Evolutionary conservation across 2,113 vertebrate species (phyloP), one percentile per base, ranked within the genome.

Genomic region (Etheostoma cragini): DNA sequence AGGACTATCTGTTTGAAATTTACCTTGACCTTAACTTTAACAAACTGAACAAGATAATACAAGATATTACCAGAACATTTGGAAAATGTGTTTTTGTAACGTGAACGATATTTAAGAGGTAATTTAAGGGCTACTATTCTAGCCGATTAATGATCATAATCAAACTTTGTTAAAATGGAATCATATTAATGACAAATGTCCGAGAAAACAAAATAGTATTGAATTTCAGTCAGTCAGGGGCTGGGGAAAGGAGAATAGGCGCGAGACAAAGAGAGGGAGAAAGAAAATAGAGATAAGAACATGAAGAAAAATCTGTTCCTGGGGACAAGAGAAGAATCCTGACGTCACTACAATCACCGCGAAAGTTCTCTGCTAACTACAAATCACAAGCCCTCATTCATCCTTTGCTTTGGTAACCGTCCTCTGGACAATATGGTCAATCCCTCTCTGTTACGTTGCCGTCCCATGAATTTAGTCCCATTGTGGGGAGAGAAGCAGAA

Each of bases 361-460:
- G 75, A 42, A 42, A 53, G 76, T 80, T 80, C 80, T 78, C 78
- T 19, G 15, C 58, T 75, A 70, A 80, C 82, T 72, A 61, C 78
- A 85, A 87, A 88, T 91, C 83, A 87, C 68, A 58, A 56, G 66
- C 38, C 26, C 74, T 77, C 78, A 87, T 94, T 90, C 88, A 88
- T 75, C 84, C 75, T 80, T 84, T 72, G 78, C 86, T 84, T 70
- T 75, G 77, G 87, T 81, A 78, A 89, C 81, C 83, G 87, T 92
- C 86, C 65, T 78, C 68, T 74, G 91, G 87, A 91, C 94, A 95
- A 95, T 94, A 88, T 89, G 87, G 87, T 91, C 93, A 93, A 85
- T 92, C 86, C 89, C 78, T 82, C 85, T 87, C 87, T 72, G 76
- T 76, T 85, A 87, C 16, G 61, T 82, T 42, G 84, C 87, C 76